Evolutionary conservation across 2,888 invertebrate species (phyloP).

Genomic region (Tinea semifulvella): DNA sequence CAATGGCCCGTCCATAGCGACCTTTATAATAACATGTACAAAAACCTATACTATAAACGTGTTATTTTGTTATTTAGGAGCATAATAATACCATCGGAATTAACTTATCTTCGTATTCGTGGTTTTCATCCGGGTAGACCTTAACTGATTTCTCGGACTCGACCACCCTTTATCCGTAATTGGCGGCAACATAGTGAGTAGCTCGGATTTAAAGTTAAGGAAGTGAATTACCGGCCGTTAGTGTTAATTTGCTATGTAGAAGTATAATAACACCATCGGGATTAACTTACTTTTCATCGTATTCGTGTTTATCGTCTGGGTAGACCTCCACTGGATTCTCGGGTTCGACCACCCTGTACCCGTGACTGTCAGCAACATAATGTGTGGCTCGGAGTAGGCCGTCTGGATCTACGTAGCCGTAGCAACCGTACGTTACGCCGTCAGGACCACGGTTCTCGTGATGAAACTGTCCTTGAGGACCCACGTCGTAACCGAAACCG

Average conservation of each 20-base stretch:
- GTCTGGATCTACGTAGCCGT: slow-evolving; percentile 78
- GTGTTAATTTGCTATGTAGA: too few species aligned
- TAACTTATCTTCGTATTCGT: slow-evolving; percentile 54
- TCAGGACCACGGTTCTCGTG: slow-evolving; percentile 80
- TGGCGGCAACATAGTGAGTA: slow-evolving; percentile 81
- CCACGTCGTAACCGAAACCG: slow-evolving; percentile 81
- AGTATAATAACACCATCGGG: background rate
- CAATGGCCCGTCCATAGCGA: too few species aligned
- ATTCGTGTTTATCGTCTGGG: slow-evolving; percentile 47
- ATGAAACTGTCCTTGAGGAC: slow-evolving; percentile 79
- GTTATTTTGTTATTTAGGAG: too few species aligned
- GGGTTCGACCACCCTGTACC: slow-evolving; percentile 77
- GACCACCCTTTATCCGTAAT: slow-evolving; percentile 79
- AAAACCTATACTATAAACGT: too few species aligned
- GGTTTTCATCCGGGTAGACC: slow-evolving; percentile 61
- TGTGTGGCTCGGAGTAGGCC: slow-evolving; percentile 73
- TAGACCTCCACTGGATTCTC: slow-evolving; percentile 74
- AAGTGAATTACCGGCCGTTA: too few species aligned
- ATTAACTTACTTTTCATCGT: slow-evolving; percentile 56
- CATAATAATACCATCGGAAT: too few species aligned
- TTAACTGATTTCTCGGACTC: slow-evolving; percentile 74
- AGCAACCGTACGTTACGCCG: slow-evolving; percentile 82
- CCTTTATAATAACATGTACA: too few species aligned
- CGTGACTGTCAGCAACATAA: slow-evolving; percentile 81
- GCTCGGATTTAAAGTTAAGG: too few species aligned